Evolutionary conservation across 92 coral and sea anemone genomes (phyloP).

Genomic region (Porites evermanni): DNA sequence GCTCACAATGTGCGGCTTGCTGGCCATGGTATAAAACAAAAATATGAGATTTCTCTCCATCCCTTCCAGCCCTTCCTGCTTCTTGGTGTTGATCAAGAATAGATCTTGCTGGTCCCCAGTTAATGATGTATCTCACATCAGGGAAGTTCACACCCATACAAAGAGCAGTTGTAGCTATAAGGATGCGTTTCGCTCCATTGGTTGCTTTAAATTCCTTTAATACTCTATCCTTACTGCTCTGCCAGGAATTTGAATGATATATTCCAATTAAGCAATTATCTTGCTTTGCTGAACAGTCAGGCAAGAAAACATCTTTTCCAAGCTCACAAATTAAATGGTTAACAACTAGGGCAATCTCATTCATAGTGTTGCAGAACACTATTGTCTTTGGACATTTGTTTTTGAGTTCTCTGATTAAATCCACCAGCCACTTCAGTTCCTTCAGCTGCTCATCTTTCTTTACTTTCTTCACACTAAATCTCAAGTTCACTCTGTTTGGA

Average conservation of each 20-base stretch:
- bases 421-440: slow-evolving; percentile 50
- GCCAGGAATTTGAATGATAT: slow-evolving; percentile 72
- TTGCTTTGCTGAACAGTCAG: slow-evolving; percentile 16
- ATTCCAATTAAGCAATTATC: slow-evolving; percentile 47
- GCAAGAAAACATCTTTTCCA: slow-evolving; percentile 14
- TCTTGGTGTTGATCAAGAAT: slow-evolving; percentile 65
- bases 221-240: slow-evolving; percentile 44
- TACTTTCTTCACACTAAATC: slow-evolving; percentile 39
- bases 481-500: slow-evolving; percentile 55
- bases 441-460: slow-evolving; percentile 30
- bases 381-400: slow-evolving; percentile 63
- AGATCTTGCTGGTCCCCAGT: slow-evolving; percentile 73
- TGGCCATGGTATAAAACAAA: slow-evolving; percentile 68
- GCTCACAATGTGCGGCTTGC: slow-evolving; percentile 65
- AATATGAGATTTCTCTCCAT: slow-evolving; percentile 51
- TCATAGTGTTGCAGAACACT: slow-evolving; percentile 63
- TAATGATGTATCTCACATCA: slow-evolving; percentile 56
- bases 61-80: slow-evolving; percentile 67
- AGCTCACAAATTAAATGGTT: slow-evolving; percentile 48
- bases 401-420: slow-evolving; percentile 29
- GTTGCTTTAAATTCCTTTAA: slow-evolving; percentile 31
- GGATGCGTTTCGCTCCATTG: slow-evolving; percentile 39
- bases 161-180: slow-evolving; percentile 62
- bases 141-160: slow-evolving; percentile 79
- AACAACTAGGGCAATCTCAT: slow-evolving; percentile 48